Base-by-base conservation (phyloP, 2,888 invertebrate species). In the Vannuccia rotundouncinata region DNA sequence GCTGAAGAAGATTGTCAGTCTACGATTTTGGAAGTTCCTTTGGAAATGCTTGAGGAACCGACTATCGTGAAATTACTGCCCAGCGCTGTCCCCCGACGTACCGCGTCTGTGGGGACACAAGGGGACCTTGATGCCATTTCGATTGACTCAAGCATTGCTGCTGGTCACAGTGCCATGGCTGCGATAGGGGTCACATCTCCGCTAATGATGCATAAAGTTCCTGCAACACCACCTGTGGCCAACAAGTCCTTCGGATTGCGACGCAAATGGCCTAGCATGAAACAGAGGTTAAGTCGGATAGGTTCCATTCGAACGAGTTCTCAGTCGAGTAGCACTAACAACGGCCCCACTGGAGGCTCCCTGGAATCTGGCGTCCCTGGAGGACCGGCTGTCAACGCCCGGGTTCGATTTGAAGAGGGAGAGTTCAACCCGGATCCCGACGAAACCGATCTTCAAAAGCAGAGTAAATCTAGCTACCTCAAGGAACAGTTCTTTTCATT, bases 401-500 rank as follows among this genome's bases (percentile, higher is more conserved):
- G 66, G 25, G 66, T 66, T 2, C 66, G 66, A 17, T 66, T 66
- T 66, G 66, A 66, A 27, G 66, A 66, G 66, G 66, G 66, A 5
- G 66, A 66, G 66, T 66, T 66, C 66, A 66, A 5, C 66, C 66
- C 66, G 25, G 17, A 5, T 2, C 17, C 10, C 25, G 66, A 66
- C 25, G 66, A n/a, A n/a, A 27, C 5, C 10, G 17, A 66, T 2
- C 66, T 2, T n/a, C 2, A 2, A 27, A 66, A 66, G 22, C 66
- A 66, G 66, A 66, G 66, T 22, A 5, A 22, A 22, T 80, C 80
- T n/a, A 76, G 76, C 29, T 81, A 82, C 83, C 83, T 88, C 59
- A 85, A 86, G 82, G 88, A 88, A 79, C 88, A 88, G 82, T 86
- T 88, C 82, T 84, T 86, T 82, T 85, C 87, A 60, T 87, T 97